Conservation (phyloP, 1,140 invertebrate genomes). For the Zaprionus taronus region DNA sequence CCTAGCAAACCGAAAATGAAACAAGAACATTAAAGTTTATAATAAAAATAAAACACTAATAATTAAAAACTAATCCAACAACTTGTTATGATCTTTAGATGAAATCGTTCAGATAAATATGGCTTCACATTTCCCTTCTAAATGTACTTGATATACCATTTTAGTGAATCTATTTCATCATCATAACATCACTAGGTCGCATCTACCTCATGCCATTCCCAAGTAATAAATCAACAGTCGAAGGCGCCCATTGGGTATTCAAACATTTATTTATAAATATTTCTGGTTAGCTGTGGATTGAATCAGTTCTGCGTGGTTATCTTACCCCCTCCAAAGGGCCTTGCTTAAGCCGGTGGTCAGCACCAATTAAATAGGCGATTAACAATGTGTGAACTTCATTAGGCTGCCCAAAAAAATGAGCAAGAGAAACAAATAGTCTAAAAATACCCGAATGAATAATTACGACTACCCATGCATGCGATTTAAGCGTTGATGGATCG, state of each 20-base stretch:
- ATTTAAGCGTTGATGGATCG: constrained; percentile 36
- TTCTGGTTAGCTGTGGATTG: background rate
- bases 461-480: constrained; percentile 12
- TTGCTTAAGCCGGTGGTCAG: constrained; percentile 1
- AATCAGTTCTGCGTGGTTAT: background rate
- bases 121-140: too few species aligned
- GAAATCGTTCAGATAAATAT: too few species aligned
- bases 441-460: constrained; percentile 49
- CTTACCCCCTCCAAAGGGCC: background rate
- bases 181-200: background rate
- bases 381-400: constrained; percentile 69
- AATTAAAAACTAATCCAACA: too few species aligned
- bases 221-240: background rate
- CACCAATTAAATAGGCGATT: constrained; percentile 51
- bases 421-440: constrained; percentile 49
- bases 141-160: too few species aligned
- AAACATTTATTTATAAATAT: constrained; percentile 13
- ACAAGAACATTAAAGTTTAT: too few species aligned
- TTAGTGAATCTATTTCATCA: background rate
- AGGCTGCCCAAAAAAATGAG: constrained; percentile 48
- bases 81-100: too few species aligned
- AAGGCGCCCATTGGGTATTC: background rate
- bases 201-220: background rate
- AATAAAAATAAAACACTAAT: too few species aligned
- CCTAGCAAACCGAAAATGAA: background rate